Evolutionary conservation across 1,140 invertebrate species (phyloP).

Genomic region (Halesus radiatus): DNA sequence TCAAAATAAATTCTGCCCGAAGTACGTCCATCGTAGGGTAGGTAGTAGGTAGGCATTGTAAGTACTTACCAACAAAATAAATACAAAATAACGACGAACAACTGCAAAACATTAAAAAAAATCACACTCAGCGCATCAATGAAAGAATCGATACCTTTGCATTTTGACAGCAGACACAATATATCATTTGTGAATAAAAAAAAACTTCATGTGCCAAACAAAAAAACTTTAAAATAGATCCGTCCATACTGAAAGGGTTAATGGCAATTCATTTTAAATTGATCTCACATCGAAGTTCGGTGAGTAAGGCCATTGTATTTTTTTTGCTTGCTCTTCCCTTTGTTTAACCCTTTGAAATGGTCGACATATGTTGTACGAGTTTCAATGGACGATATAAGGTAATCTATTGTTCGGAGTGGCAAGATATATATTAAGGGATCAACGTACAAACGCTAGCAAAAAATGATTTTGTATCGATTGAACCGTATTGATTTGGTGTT

Average conservation of each 20-base stretch:
- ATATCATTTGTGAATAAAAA: constrained; percentile 21
- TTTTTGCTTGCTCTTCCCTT: constrained; percentile 49
- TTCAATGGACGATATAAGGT: constrained; percentile 19
- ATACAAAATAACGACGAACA: too few relatives aligned
- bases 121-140: constrained; percentile 8
- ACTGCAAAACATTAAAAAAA: background rate
- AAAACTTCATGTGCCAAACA: background rate
- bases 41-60: too few relatives aligned
- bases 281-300: constrained; percentile 39
- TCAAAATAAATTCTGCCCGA: too few relatives aligned
- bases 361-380: constrained; percentile 26
- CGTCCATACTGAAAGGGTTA: constrained; percentile 26
- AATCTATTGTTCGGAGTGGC: constrained; percentile 37
- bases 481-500: background rate
- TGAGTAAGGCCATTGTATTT: constrained; percentile 45
- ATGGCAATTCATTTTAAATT: constrained; percentile 54
- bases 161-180: constrained; percentile 31
- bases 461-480: background rate
- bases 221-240: constrained; percentile 45
- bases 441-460: background rate
- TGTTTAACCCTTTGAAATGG: constrained; percentile 55
- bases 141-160: constrained; percentile 20
- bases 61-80: too few relatives aligned
- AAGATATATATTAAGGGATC: constrained; percentile 33
- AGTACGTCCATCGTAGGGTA: too few relatives aligned